These are phyloP conservation scores for Rattus rattus DNA, from an alignment of 2,113 vertebrate genomes.

Conservation along the genomic window DNA sequence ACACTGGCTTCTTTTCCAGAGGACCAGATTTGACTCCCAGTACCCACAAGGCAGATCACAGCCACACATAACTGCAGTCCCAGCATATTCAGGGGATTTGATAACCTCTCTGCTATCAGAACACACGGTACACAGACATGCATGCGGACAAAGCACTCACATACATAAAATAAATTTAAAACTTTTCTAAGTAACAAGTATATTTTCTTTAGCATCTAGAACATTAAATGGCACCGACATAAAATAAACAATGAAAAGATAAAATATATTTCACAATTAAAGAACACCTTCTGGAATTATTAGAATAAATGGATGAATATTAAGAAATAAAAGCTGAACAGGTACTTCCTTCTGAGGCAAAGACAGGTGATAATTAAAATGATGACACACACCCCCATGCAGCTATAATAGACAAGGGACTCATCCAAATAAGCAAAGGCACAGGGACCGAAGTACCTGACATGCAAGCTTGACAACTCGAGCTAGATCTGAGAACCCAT, in stretches of 20 bases:
- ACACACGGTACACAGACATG: not conserved
- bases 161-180: not conserved
- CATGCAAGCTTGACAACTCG: not conserved
- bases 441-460: not conserved
- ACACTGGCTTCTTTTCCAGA: not conserved
- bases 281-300: not conserved
- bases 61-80: not conserved
- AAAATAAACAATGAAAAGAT: not conserved
- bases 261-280: not conserved
- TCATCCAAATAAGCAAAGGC: not conserved
- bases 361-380: not conserved
- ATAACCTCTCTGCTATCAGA: not conserved
- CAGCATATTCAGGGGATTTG: not conserved
- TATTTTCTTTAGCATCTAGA: not conserved
- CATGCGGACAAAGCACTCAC: not conserved
- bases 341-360: not conserved
- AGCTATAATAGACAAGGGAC: not conserved
- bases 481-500: not conserved
- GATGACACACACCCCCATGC: not conserved
- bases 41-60: not conserved
- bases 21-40: not conserved
- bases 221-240: not conserved
- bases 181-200: not conserved
- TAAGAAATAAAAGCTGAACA: not conserved
- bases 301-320: not conserved